A percentile compares a stretch with the other conserved stretches of the same genome.
Evolutionary conservation across 2,888 invertebrate genomes (phyloP).

Genomic region (Hipparchia semele): DNA sequence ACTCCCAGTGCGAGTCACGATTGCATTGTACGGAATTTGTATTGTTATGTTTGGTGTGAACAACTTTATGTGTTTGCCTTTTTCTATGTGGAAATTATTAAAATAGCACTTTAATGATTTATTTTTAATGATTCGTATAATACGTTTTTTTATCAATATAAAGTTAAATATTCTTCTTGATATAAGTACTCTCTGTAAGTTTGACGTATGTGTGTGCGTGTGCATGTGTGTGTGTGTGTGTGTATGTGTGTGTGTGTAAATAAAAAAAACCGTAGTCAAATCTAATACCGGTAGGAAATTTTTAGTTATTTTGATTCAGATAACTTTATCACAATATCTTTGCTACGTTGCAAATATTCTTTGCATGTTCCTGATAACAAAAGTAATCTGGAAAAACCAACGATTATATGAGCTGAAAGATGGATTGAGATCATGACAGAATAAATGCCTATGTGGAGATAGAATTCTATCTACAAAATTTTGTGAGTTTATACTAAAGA

Average conservation of each 20-base stretch:
- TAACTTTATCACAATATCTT: constrained; percentile 1
- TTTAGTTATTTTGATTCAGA: neutral
- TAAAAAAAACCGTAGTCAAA: no score
- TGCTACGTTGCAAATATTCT: constrained; percentile 7
- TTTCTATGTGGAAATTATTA: neutral
- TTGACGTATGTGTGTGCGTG: no score
- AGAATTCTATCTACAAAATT: neutral
- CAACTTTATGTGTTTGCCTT: constrained; percentile 6
- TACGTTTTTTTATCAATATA: no score
- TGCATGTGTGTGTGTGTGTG: no score
- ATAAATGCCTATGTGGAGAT: neutral
- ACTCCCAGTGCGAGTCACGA: constrained; percentile 46
- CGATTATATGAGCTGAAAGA: neutral
- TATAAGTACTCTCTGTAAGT: no score
- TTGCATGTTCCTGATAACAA: neutral
- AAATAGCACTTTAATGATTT: neutral
- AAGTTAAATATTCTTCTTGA: no score
- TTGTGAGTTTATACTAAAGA: neutral
- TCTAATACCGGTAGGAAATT: no score
- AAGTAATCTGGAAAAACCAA: neutral
- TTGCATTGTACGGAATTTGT: constrained; percentile 39
- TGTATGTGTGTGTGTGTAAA: no score
- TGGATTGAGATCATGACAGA: neutral
- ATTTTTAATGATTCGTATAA: no score
- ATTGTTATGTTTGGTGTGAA: constrained; percentile 31